Evolutionary conservation across 1,140 invertebrate genomes (phyloP), one percentile per base, ranked within the genome.

Genomic region (Pinna nobilis): DNA sequence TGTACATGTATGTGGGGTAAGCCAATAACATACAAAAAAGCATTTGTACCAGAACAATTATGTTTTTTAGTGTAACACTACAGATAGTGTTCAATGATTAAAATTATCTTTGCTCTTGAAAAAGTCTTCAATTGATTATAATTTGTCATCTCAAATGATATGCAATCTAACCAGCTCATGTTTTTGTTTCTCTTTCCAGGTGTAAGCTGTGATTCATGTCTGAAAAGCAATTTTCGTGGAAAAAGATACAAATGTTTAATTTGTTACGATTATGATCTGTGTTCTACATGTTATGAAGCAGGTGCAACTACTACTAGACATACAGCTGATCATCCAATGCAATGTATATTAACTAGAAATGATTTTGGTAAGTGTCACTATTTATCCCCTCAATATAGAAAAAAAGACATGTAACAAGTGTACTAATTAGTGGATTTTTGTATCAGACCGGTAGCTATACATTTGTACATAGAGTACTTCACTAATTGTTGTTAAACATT

Each of bases 231-330:
- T 91, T 99, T 99, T 90, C 93, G 95, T 90, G 97, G 97, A 84
- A 94, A 95, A 89, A 93, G 98, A 85, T 99, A 98, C 90, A 99
- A 99, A 93, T 99, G 98, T 92, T 93, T 99, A 88, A 94, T 98
- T 83, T 99, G 98, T 90, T 98, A 97, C 90, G 97, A 99, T 92
- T 99, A 98, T 92, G 98, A 99, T 92, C 92, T 99, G 81, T 99
- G 98, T 92, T 95, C 96, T 83, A 94, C 93, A 83, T 99, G 97
- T 90, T 98, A 97, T 90, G 97, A 99, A 65, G 93, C 94, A 85
- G 96, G 97, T 84, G 96, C 95, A 55, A 96, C 95, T 66, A 97
- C 95, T 79, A 95, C 96, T 66, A 93, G 96, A 80, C 97, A 99
- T 90, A 94, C 95, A 75, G 94, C 95, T 82, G 96, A 98, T 90